These are phyloP conservation scores for Eupithecia dodoneata DNA, from an alignment of 2,888 invertebrate species.

Conservation along the genomic window DNA sequence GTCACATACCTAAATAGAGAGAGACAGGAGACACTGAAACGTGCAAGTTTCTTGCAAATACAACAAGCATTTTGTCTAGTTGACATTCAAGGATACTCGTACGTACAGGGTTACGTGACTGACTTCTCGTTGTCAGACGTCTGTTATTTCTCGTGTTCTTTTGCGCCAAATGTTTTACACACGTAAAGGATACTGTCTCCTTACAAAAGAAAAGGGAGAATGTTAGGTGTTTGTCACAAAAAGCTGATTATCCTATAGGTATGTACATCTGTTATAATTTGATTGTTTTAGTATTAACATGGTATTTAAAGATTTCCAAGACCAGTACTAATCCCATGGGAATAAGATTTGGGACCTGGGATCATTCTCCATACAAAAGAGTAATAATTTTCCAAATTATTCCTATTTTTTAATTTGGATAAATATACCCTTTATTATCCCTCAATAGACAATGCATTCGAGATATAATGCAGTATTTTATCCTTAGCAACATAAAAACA, in stretches of 20 bases:
- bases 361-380: no score
- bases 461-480: background rate
- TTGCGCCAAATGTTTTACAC: conserved; percentile 14
- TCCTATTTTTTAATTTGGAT: no score
- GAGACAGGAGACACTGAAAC: background rate
- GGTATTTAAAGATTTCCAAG: no score
- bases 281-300: no score
- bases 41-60: background rate
- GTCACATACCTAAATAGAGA: background rate
- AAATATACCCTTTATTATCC: no score
- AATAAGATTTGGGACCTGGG: no score
- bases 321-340: no score
- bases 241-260: background rate
- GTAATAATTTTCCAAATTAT: no score
- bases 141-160: conserved; percentile 5
- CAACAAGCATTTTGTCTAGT: conserved; percentile 3
- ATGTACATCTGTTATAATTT: background rate
- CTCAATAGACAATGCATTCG: background rate
- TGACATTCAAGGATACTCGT: conserved; percentile 14
- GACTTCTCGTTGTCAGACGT: conserved; percentile 9
- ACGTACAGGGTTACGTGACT: conserved; percentile 19
- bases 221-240: background rate
- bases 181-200: conserved; percentile 3
- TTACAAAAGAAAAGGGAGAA: conserved; percentile 2
- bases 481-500: background rate